Percentiles rank a stretch among this genome's conserved stretches.
phyloP scores from a whole-genome alignment of 2,797 vertebrate species.

The Streptopelia turtur region DNA sequence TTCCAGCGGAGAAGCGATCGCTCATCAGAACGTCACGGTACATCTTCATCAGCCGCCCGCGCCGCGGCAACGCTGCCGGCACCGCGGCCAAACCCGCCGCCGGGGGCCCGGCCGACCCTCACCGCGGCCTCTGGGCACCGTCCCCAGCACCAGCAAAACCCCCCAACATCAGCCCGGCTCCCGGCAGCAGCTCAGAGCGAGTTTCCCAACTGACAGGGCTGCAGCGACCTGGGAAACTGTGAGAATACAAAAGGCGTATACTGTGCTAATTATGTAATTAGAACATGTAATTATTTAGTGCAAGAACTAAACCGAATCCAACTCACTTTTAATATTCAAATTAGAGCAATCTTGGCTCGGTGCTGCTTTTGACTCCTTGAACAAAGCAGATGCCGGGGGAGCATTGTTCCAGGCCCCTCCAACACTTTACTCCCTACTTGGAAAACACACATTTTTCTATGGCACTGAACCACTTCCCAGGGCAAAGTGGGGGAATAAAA shows the following conservation, averaged over 20 bases:
- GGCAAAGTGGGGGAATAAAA: rapidly evolving
- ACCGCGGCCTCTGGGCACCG: rapidly evolving
- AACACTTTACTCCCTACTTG: background rate
- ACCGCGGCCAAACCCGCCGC: background rate
- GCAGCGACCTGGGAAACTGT: background rate
- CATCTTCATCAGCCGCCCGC: background rate
- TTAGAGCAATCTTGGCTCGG: background rate
- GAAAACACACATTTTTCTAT: background rate
- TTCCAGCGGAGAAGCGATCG: background rate
- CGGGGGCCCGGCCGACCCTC: background rate
- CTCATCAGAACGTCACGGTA: background rate
- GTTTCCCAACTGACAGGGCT: background rate
- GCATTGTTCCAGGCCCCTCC: background rate
- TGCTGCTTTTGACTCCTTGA: background rate
- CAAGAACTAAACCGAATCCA: constrained; percentile 23
- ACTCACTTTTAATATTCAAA: constrained; percentile 41
- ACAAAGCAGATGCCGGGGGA: background rate
- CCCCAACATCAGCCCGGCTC: background rate
- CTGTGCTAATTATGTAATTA: constrained; percentile 63
- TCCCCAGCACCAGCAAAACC: background rate
- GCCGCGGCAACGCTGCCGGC: background rate
- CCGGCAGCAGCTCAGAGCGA: background rate
- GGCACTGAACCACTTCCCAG: background rate
- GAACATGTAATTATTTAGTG: constrained; percentile 37
- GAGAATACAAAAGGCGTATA: background rate